phyloP scores from a whole-genome alignment of 2,888 invertebrate species.

The Andricus curvator region DNA sequence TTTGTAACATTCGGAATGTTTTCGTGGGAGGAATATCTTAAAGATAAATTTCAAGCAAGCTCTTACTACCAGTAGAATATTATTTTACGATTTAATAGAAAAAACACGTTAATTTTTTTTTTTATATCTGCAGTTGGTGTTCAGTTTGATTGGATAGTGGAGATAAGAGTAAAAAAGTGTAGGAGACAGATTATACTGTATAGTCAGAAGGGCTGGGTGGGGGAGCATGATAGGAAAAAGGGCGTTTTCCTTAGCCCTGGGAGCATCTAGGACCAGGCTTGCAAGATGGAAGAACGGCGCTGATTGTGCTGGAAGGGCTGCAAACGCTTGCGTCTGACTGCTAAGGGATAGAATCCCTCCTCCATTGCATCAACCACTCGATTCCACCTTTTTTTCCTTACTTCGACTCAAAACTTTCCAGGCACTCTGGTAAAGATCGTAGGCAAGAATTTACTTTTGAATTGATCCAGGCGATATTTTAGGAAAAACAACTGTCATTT shows the following conservation, averaged over 20 bases:
- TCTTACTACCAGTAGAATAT: no score
- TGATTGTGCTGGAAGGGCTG: conserved; percentile 39
- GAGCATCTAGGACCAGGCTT: conserved; percentile 55
- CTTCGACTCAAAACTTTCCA: background rate
- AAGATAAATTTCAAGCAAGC: no score
- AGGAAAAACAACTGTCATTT: background rate
- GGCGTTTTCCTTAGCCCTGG: conserved; percentile 40
- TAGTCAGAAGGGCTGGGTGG: conserved; percentile 29
- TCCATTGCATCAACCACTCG: background rate
- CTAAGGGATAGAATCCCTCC: conserved; percentile 63
- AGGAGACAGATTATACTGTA: background rate
- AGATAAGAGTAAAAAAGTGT: background rate
- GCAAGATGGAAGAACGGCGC: conserved; percentile 36
- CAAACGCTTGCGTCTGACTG: conserved; percentile 70
- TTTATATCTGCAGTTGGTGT: no score
- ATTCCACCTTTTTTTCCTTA: background rate
- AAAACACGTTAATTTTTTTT: no score
- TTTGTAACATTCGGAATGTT: no score
- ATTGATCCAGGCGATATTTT: background rate
- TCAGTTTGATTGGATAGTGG: background rate
- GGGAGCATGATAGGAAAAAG: conserved; percentile 45
- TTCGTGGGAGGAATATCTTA: no score
- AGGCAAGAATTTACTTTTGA: background rate
- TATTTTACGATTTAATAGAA: no score
- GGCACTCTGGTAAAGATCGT: background rate